A percentile compares a stretch with the other conserved stretches of the same genome.
Conservation (phyloP, 2,797 vertebrate species). For the Sebastes hubbsi region DNA sequence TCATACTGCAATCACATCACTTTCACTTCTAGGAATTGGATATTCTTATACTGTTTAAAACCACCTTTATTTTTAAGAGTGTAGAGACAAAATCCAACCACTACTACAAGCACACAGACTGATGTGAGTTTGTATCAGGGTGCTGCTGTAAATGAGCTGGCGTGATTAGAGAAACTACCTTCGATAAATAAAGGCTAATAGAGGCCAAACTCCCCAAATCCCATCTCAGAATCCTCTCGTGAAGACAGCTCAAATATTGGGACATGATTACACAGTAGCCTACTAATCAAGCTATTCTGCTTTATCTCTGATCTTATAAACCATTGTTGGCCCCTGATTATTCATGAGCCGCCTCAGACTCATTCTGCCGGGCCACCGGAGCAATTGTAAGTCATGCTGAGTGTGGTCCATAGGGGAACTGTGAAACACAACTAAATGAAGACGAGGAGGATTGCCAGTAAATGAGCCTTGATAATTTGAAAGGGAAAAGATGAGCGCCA, state of each 20-base stretch:
- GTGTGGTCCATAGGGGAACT: constrained; percentile 52
- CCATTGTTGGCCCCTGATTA: constrained; percentile 51
- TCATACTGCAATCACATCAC: neutral
- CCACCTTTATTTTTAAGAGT: neutral
- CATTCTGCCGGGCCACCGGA: constrained; percentile 41
- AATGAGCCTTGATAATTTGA: constrained; percentile 53
- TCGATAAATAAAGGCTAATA: constrained; percentile 41
- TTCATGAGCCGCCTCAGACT: constrained; percentile 41
- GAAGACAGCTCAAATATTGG: constrained; percentile 29
- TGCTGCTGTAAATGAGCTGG: neutral
- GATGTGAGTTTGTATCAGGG: neutral
- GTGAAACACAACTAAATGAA: constrained; percentile 56
- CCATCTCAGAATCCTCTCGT: constrained; percentile 14
- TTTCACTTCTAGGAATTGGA: constrained; percentile 16
- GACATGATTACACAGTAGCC: constrained; percentile 26
- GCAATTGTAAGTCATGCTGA: constrained; percentile 51
- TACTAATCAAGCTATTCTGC: constrained; percentile 42
- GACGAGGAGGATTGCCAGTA: constrained; percentile 44
- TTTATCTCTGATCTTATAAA: constrained; percentile 45
- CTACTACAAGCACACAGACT: neutral
- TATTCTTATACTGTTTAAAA: neutral
- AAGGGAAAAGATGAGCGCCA: constrained; percentile 7
- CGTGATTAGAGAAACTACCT: neutral
- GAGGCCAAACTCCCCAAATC: constrained; percentile 26
- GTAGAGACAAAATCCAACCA: neutral